Conservation (phyloP, 2,888 invertebrate species). For the Eucera pruinosa region DNA sequence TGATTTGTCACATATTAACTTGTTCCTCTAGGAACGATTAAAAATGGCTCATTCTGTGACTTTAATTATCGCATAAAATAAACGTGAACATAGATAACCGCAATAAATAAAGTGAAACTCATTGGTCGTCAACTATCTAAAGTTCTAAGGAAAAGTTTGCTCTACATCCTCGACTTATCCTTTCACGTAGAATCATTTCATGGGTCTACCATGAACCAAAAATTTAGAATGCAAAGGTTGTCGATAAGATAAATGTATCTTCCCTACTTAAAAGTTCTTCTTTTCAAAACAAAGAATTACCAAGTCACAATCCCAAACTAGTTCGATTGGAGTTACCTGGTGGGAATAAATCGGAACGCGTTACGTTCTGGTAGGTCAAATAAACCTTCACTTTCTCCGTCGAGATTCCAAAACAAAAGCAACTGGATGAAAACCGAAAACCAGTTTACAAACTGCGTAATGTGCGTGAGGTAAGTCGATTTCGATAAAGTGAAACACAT, state of each 20-base stretch:
- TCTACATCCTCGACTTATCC: too few relatives aligned
- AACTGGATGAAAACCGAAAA: constrained; percentile 39
- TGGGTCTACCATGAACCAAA: neutral
- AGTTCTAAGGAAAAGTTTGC: too few relatives aligned
- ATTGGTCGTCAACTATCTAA: too few relatives aligned
- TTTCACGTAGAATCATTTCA: neutral
- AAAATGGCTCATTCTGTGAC: too few relatives aligned
- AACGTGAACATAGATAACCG: too few relatives aligned
- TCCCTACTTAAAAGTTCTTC: neutral
- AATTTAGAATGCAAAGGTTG: neutral
- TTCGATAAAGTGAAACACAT: constrained; percentile 5
- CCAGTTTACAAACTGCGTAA: constrained; percentile 45
- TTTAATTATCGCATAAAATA: too few relatives aligned
- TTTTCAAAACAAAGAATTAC: neutral
- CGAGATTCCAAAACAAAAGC: constrained; percentile 53
- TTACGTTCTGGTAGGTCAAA: constrained; percentile 35
- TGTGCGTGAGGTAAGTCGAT: neutral
- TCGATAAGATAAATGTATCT: neutral
- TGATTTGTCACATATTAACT: too few relatives aligned
- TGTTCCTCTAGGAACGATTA: too few relatives aligned
- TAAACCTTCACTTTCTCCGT: constrained; percentile 57
- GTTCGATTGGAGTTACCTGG: neutral
- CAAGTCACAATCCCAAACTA: neutral
- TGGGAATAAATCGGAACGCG: constrained; percentile 22
- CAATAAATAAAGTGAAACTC: too few relatives aligned